Conservation (phyloP, 2,113 vertebrate species). For the Cottus gobio region DNA sequence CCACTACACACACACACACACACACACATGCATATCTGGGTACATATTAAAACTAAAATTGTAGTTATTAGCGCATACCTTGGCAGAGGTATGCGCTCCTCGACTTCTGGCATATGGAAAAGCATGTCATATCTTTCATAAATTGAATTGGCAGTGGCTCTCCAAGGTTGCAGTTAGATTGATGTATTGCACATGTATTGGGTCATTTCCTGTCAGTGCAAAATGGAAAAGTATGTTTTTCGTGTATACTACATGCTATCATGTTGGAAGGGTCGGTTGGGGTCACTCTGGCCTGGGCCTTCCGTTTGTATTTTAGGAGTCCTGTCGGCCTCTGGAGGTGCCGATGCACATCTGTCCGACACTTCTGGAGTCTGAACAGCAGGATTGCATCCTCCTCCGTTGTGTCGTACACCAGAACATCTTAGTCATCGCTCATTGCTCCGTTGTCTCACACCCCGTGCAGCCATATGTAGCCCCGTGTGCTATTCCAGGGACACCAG, state of each 20-base stretch:
- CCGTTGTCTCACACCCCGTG: conserved; percentile 40
- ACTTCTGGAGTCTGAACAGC: conserved; percentile 42
- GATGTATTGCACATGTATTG: background rate
- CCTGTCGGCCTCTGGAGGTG: conserved; percentile 46
- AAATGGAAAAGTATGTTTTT: background rate
- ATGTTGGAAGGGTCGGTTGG: background rate
- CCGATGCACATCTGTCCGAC: conserved; percentile 45
- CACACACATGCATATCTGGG: background rate
- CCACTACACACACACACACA: background rate
- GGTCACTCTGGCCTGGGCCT: background rate
- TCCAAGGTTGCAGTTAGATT: background rate
- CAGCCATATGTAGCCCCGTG: background rate
- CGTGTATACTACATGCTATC: background rate
- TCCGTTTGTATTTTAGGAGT: conserved; percentile 33
- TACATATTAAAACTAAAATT: background rate
- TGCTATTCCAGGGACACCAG: conserved; percentile 26
- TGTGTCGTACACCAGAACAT: conserved; percentile 37
- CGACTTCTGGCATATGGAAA: background rate
- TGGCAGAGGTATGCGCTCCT: no score
- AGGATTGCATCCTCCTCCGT: conserved; percentile 4
- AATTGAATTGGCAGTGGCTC: no score
- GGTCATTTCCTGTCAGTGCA: background rate
- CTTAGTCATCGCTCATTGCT: conserved; percentile 51
- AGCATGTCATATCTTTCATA: background rate
- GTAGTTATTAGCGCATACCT: no score